Evolutionary conservation across 2,113 vertebrate genomes (phyloP).

Genomic region (Crotophaga sulcirostris): DNA sequence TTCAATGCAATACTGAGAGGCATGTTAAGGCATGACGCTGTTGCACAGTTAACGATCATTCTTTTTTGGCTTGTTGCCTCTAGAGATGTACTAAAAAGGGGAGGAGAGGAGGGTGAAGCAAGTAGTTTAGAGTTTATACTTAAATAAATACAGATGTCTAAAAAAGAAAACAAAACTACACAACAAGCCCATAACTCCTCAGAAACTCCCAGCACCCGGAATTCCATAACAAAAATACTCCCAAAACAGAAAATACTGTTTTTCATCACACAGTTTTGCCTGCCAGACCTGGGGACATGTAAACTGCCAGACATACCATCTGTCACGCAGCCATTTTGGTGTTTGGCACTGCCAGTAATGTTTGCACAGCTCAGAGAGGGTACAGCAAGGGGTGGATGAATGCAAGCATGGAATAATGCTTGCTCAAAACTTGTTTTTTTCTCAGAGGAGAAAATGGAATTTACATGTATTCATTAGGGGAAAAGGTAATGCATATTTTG

Average conservation of each 20-base stretch:
- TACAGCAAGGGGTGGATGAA: not conserved
- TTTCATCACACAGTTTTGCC: not conserved
- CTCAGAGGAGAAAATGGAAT: not conserved
- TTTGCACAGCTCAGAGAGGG: not conserved
- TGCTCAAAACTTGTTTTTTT: not conserved
- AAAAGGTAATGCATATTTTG: not conserved
- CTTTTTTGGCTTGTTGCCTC: constrained; percentile 8
- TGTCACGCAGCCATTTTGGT: not conserved
- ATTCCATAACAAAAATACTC: not conserved
- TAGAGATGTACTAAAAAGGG: not conserved
- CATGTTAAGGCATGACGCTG: constrained; percentile 50
- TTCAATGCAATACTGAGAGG: not conserved
- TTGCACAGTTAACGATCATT: not conserved
- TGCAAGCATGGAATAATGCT: not conserved
- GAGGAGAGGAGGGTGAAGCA: not conserved
- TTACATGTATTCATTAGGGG: not conserved
- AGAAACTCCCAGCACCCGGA: not conserved
- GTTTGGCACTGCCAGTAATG: not conserved
- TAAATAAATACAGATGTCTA: not conserved
- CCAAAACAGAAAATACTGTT: not conserved
- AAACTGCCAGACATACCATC: not conserved
- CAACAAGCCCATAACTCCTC: not conserved
- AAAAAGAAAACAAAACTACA: too few species aligned
- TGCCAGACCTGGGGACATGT: not conserved
- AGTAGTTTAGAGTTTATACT: not conserved